Evolutionary conservation across 1,140 invertebrate genomes (phyloP).

Genomic region (Mycetomoellerius zeteki): DNA sequence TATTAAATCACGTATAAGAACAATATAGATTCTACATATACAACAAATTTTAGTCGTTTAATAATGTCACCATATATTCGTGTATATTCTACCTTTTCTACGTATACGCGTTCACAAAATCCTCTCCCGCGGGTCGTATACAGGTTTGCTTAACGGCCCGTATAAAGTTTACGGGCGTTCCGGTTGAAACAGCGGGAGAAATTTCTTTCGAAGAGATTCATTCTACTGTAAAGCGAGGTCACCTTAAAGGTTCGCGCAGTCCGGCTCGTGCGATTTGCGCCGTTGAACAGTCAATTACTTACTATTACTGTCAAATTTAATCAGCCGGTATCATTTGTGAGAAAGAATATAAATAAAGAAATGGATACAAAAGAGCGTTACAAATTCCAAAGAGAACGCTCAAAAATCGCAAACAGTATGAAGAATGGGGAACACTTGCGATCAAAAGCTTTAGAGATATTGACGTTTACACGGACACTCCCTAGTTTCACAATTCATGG

Average conservation of each 20-base stretch:
- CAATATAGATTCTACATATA: slow-evolving; percentile 17
- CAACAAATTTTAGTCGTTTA: slow-evolving; percentile 62
- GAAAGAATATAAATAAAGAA: background rate
- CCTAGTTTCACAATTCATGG: no score
- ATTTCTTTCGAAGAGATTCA: slow-evolving; percentile 72
- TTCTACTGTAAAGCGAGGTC: background rate
- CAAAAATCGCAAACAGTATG: no score
- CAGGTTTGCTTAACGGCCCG: slow-evolving; percentile 76
- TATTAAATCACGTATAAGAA: slow-evolving; percentile 18
- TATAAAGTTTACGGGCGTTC: slow-evolving; percentile 74
- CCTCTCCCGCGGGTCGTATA: slow-evolving; percentile 39
- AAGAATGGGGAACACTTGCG: background rate
- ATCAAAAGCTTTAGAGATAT: background rate
- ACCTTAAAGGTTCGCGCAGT: slow-evolving; percentile 14
- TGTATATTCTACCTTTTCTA: slow-evolving; percentile 28
- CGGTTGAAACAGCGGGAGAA: slow-evolving; percentile 52
- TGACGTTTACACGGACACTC: no score
- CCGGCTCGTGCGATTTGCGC: background rate
- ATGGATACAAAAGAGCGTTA: background rate
- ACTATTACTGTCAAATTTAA: background rate
- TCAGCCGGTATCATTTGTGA: background rate
- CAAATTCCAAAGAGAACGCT: background rate
- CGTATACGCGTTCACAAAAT: slow-evolving; percentile 38
- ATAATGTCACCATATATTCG: slow-evolving; percentile 35
- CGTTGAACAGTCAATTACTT: background rate